Percentiles rank a stretch among this genome's conserved stretches.
Conservation (phyloP, 1,140 invertebrate species). For the Meteorus sp. region DNA sequence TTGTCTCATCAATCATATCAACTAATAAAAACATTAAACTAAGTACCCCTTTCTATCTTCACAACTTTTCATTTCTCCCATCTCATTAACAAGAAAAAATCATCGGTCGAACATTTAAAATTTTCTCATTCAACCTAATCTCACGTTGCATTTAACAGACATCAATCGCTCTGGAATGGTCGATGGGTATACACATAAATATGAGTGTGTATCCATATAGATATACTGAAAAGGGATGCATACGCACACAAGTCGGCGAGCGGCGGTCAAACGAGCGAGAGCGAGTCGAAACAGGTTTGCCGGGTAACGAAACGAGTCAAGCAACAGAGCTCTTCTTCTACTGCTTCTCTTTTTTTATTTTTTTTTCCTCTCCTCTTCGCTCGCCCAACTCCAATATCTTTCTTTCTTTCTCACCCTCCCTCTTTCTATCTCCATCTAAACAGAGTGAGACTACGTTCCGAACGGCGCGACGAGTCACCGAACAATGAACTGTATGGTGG, state of each 20-base stretch:
- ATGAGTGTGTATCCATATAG: no score
- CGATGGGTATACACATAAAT: not conserved
- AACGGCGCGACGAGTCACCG: not conserved
- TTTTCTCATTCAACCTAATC: no score
- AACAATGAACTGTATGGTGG: not conserved
- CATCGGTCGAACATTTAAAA: no score
- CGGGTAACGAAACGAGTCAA: slow-evolving; percentile 13
- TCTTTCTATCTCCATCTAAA: not conserved
- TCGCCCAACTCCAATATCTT: not conserved
- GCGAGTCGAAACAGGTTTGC: slow-evolving; percentile 16
- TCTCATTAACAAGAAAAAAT: no score
- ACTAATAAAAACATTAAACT: no score
- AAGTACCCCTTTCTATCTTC: no score
- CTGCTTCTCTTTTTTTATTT: not conserved
- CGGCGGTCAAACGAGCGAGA: not conserved
- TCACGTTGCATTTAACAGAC: not conserved
- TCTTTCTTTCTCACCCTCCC: slow-evolving; percentile 3
- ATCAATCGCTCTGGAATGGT: not conserved
- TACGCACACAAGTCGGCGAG: not conserved
- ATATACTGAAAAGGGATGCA: not conserved
- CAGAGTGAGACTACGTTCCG: slow-evolving; percentile 2
- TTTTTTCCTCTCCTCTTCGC: not conserved
- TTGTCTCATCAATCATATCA: no score
- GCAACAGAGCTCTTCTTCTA: slow-evolving; percentile 4
- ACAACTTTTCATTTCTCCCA: no score